Base-by-base conservation (phyloP, 2,113 vertebrate genomes). In the Phaethon lepturus region DNA sequence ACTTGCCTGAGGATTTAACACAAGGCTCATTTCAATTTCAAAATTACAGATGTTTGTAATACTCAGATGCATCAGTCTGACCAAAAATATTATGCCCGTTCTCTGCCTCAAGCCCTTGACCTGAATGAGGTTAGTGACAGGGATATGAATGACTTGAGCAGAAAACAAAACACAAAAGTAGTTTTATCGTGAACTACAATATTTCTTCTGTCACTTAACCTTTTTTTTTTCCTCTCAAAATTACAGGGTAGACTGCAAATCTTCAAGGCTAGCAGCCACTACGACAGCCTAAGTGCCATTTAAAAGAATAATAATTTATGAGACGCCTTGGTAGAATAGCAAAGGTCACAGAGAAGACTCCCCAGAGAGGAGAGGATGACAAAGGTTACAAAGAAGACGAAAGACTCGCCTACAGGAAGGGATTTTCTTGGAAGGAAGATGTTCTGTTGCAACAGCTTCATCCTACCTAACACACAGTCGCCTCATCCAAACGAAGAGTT, bases 81-180 rank as follows among this genome's bases (percentile, higher is more conserved):
- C 91, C 68, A 52, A 96, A 98, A 98, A 95, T 90, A 97, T 96
- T 95, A 97, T 74, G 74, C 80, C 91, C 17, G 0, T 80, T 96
- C 91, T 66, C 93, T 82, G 97, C 98, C 97, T 98, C 72, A 69
- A 98, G 98, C 96, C 97, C 96, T 98, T 98, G 98, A 98, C 98
- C 98, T 97, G 95, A 98, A 98, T 96, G 97, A 98, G 95, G 94
- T 97, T 97, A 98, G 88, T 97, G 97, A 98, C 98, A 98, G 95
- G 88, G 96, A 97, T 97, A 98, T 93, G 88, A 95, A 98, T 97
- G 97, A 93, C 94, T 94, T 79, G 80, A 95, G 92, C 28, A 47
- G 90, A 96, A 97, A 98, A 97, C 8, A 52, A 97, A 97, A 97
- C 96, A 97, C 97, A 96, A 97, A 88, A 98, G 97, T 96, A 97